A percentile compares a stretch with the other conserved stretches of the same genome.
These are phyloP conservation scores for Eulemur rufifrons DNA, from an alignment of 2,113 vertebrate genomes.

Conservation along the genomic window DNA sequence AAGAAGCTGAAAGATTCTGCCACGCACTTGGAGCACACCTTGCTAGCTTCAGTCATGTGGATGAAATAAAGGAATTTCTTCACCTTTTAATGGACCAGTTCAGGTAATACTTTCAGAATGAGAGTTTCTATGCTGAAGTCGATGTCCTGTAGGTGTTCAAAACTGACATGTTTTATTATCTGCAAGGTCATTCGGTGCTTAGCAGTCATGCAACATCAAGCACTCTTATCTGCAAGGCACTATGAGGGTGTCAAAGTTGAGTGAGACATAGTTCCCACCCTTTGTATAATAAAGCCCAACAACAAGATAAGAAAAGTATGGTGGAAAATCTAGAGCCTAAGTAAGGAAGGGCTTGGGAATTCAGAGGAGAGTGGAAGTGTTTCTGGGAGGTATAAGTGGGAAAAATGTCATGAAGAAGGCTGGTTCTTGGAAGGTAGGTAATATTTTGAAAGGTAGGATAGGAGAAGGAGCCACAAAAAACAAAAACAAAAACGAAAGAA, in stretches of 20 bases:
- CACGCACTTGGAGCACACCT: slow-evolving; percentile 92
- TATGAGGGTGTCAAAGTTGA: neutral
- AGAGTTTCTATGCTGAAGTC: slow-evolving; percentile 13
- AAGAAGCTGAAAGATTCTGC: slow-evolving; percentile 95
- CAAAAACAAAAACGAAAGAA: neutral
- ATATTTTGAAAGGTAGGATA: neutral
- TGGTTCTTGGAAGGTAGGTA: neutral
- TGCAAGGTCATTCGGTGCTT: neutral
- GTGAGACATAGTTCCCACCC: neutral
- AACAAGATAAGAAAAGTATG: neutral
- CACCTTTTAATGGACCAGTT: slow-evolving; percentile 85
- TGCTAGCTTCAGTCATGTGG: slow-evolving; percentile 88
- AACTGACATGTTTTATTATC: neutral
- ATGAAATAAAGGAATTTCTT: slow-evolving; percentile 89
- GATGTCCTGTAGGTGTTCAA: neutral
- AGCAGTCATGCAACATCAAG: neutral
- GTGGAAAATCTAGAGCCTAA: neutral
- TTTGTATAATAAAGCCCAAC: neutral
- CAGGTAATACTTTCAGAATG: slow-evolving; percentile 85
- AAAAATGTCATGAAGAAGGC: neutral
- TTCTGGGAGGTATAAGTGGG: neutral
- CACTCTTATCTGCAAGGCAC: neutral
- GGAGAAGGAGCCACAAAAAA: neutral
- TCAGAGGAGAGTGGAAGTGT: neutral
- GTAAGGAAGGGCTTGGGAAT: neutral